Evolutionary conservation across 2,113 vertebrate species (phyloP), one percentile per base, ranked within the genome.

Genomic region (Centropus unirufus): DNA sequence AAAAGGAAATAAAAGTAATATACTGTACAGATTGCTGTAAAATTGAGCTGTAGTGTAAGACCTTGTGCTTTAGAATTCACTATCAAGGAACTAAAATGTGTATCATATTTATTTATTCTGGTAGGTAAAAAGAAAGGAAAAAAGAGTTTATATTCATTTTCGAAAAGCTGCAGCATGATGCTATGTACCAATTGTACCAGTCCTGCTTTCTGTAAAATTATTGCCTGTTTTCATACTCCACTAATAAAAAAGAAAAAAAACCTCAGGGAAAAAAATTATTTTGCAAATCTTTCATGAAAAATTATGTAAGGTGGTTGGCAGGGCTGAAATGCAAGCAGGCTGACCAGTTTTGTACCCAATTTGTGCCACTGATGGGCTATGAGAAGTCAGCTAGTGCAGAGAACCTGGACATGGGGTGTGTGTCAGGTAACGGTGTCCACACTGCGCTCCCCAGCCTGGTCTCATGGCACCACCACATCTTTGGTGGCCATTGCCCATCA

Each of bases 81-180:
- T 92, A 83, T 96, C 26, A 54, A 95, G 95, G 86, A 96, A 95
- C 92, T 88, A 96, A 97, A 95, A 95, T 94, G 94, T 97, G 97
- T 98, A 96, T 97, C 84, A 94, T 98, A 98, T 98, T 98, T 98
- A 98, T 98, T 98, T 98, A 98, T 98, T 98, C 97, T 95, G 97
- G 95, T 98, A 97, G 97, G 93, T 97, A 96, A 97, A 95, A 96
- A 36, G 36, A 32, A 36, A 76, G 44, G 89, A 77, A 90, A 83
- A 80, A 92, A 91, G 87, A 92, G 63, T 96, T 97, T 96, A 92
- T 96, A 95, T 96, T 92, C 32, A 90, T 96, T 97, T 96, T 83
- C 22, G 6, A 93, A 88, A 95, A 97, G 87, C 93, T 92, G 88
- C 95, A 97, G 98, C 98, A 98, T 98, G 98, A 97, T 46, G 75